Evolutionary conservation across 1,140 invertebrate species (phyloP), one percentile per base, ranked within the genome.

Genomic region (Sycobia sp.): DNA sequence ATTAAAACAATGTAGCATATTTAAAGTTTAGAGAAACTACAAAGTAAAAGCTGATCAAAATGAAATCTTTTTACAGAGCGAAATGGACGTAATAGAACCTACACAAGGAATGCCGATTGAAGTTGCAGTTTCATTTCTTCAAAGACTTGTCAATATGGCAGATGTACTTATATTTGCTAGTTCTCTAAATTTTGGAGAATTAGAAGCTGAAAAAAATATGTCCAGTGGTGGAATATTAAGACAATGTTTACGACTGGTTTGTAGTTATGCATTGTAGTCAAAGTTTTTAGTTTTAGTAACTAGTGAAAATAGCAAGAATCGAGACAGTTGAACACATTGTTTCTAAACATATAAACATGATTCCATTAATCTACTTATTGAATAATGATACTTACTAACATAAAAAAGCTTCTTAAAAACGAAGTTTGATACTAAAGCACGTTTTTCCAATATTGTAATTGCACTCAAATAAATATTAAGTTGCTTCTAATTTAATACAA

Each of bases 131-230:
- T 94, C 94, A 14, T 97, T 99, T 79, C 86, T 99, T 8, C 95
- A 98, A 78, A 87, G 97, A 56, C 87, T 99, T 64, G 96, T 98
- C 61, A 96, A 96, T 78, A 94, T 99, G 91, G 95, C 96, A 1
- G 98, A 99, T 77, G 94, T 99, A 18, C 86, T 99, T 39, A 96
- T 99, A 65, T 99, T 99, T 84, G 95, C 96, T 50, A 97, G 94
- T 73, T 95, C 95, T 9, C 86, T 97, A 36, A 99, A 97, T 83
- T 98, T 99, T 76, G 92, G 91, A 54, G 97, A 99, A 83, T 82
- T 99, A 32, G 98, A 99, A 82, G 93, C 96, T 0, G 98, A 99
- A 78, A 99, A 99, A 83, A 99, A 98, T 76, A 99, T 99, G 96
- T 97, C 96, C n/a, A 94, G 92, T 73, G 98, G 98, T 25, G 97